These are phyloP conservation scores for Theristus sp. DNA, from an alignment of 2,888 invertebrate genomes.

Conservation along the genomic window DNA sequence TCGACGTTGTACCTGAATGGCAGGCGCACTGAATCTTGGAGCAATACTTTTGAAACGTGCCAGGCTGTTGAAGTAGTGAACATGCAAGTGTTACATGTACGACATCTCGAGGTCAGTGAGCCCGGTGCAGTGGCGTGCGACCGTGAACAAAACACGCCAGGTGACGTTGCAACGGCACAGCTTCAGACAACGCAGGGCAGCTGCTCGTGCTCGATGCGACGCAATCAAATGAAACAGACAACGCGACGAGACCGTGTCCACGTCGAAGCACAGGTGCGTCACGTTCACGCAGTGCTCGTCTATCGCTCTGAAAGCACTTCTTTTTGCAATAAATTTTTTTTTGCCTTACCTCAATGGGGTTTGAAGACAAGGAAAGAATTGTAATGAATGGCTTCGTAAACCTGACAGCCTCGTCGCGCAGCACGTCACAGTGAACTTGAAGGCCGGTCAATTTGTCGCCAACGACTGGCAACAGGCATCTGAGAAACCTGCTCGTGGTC, in stretches of 20 bases:
- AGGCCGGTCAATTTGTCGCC: conserved; percentile 19
- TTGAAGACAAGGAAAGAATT: too few relatives aligned
- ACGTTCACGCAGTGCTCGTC: not conserved
- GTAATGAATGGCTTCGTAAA: too few relatives aligned
- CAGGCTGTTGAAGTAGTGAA: too few relatives aligned
- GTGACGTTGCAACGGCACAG: not conserved
- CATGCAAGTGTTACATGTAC: conserved; percentile 18
- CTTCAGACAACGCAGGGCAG: not conserved
- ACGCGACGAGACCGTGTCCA: not conserved
- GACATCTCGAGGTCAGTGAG: conserved; percentile 22
- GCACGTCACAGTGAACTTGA: conserved; percentile 10
- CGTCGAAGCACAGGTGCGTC: conserved; percentile 9
- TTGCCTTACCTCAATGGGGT: too few relatives aligned
- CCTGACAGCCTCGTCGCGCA: not conserved
- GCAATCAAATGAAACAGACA: not conserved
- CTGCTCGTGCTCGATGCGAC: not conserved
- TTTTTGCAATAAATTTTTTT: too few relatives aligned
- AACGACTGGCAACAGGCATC: conserved; percentile 14
- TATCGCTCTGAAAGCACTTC: not conserved
- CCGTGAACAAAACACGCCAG: not conserved
- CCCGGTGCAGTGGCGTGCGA: not conserved
- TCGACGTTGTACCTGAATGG: too few relatives aligned
- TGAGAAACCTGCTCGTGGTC: conserved; percentile 11
- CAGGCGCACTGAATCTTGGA: too few relatives aligned
- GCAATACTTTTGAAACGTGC: too few relatives aligned